Percentiles rank a stretch among this genome's conserved stretches.
These are phyloP conservation scores for Apodemia duryi DNA, from an alignment of 2,888 invertebrate genomes.

Conservation along the genomic window DNA sequence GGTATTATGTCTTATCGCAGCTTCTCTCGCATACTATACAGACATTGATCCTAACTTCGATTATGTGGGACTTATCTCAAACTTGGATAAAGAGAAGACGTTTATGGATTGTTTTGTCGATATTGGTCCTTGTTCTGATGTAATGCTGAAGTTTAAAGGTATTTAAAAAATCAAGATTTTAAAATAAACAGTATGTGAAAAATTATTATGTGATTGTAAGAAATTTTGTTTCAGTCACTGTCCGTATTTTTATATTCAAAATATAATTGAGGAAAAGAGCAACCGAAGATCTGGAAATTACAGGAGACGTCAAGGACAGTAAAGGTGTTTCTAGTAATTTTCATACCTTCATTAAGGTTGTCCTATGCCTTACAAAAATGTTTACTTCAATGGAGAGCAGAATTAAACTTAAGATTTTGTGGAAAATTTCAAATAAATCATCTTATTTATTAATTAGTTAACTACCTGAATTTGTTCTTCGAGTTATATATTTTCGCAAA, in stretches of 20 bases:
- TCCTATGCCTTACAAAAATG: no score
- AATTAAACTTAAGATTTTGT: no score
- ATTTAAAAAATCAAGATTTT: background rate
- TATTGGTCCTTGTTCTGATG: background rate
- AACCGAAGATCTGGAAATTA: background rate
- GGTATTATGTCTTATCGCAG: background rate
- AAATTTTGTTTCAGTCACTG: background rate
- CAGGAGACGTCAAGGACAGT: background rate
- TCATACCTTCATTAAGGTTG: no score
- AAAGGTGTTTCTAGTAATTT: background rate
- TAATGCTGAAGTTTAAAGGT: background rate
- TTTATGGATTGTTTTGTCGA: background rate
- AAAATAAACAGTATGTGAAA: no score
- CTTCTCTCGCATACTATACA: background rate
- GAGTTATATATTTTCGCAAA: no score
- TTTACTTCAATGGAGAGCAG: no score
- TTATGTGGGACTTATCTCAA: background rate
- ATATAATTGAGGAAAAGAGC: no score
- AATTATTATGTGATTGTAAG: background rate
- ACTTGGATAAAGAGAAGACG: background rate
- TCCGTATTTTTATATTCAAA: background rate
- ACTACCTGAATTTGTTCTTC: no score
- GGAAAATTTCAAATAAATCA: no score
- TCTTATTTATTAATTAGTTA: no score
- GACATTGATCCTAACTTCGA: background rate